Evolutionary conservation across 2,888 invertebrate genomes (phyloP).

Genomic region (Epirrita christyi): DNA sequence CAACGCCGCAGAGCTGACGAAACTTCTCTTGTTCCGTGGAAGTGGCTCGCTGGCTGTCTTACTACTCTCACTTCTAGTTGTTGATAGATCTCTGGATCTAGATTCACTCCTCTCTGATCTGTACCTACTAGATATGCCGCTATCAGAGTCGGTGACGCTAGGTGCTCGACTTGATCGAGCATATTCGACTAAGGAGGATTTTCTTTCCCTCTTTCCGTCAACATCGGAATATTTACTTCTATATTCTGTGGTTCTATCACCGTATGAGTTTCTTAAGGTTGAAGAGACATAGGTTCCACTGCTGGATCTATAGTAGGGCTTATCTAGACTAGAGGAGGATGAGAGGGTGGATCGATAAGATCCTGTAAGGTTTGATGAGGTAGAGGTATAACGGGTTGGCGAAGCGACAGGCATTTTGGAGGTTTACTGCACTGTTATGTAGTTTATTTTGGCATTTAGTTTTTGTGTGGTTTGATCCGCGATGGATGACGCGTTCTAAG

Average conservation of each 20-base stretch:
- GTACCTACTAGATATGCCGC: constrained; percentile 68
- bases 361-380: constrained; percentile 77
- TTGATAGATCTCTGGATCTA: constrained; percentile 80
- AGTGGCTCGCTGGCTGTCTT: constrained; percentile 67
- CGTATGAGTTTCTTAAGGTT: constrained; percentile 60
- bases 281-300: constrained; percentile 74
- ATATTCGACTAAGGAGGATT: constrained; percentile 71
- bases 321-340: constrained; percentile 78
- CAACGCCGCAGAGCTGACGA: constrained; percentile 78
- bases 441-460: constrained; percentile 22
- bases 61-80: constrained; percentile 82
- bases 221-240: constrained; percentile 68
- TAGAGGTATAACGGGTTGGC: constrained; percentile 77
- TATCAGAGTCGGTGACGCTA: constrained; percentile 78
- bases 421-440: constrained; percentile 2
- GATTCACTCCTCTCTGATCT: constrained; percentile 80
- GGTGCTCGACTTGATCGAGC: constrained; percentile 68
- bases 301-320: constrained; percentile 80
- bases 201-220: constrained; percentile 74
- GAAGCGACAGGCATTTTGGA: constrained; percentile 85
- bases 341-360: constrained; percentile 76
- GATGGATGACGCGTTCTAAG: constrained; percentile 69
- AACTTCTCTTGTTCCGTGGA: constrained; percentile 65
- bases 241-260: constrained; percentile 70
- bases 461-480: constrained; percentile 56